These are phyloP conservation scores for Littorina saxatilis DNA, from an alignment of 1,140 invertebrate species.

Conservation along the genomic window DNA sequence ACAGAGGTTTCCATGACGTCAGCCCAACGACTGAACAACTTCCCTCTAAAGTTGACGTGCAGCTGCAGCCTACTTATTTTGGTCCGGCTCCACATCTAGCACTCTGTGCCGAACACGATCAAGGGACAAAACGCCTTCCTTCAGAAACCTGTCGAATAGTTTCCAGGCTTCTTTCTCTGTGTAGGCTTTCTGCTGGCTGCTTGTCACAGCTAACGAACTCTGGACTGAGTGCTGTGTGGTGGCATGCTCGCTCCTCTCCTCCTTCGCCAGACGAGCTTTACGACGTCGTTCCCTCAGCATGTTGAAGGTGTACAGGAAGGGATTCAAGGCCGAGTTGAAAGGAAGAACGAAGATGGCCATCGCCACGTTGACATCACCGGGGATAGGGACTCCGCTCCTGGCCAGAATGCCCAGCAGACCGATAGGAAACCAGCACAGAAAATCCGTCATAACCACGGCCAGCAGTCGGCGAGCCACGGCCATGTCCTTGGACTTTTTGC, in stretches of 20 bases:
- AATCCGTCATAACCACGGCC: conserved; percentile 22
- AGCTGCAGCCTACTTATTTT: too few relatives aligned
- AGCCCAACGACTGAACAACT: too few relatives aligned
- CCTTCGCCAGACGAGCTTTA: not conserved
- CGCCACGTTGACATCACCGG: conserved; percentile 1
- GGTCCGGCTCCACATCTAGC: not conserved
- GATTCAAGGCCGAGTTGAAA: conserved; percentile 35
- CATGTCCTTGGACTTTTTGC: not conserved
- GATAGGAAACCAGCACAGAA: conserved; percentile 13
- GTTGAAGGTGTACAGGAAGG: conserved; percentile 42
- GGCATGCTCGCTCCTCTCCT: not conserved
- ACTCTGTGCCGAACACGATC: not conserved
- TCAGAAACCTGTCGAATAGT: not conserved
- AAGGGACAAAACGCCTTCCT: not conserved
- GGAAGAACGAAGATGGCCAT: conserved; percentile 5
- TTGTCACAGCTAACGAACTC: not conserved
- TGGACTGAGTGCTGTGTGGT: not conserved
- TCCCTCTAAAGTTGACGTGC: too few relatives aligned
- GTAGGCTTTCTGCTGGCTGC: not conserved
- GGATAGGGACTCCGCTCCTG: not conserved
- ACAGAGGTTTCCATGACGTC: too few relatives aligned
- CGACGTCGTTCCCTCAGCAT: not conserved
- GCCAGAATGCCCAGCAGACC: conserved; percentile 26
- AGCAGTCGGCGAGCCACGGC: conserved; percentile 20
- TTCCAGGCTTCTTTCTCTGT: not conserved